Evolutionary conservation across 1,140 invertebrate species (phyloP), one percentile per base, ranked within the genome.

Genomic region (Ericerus pela): DNA sequence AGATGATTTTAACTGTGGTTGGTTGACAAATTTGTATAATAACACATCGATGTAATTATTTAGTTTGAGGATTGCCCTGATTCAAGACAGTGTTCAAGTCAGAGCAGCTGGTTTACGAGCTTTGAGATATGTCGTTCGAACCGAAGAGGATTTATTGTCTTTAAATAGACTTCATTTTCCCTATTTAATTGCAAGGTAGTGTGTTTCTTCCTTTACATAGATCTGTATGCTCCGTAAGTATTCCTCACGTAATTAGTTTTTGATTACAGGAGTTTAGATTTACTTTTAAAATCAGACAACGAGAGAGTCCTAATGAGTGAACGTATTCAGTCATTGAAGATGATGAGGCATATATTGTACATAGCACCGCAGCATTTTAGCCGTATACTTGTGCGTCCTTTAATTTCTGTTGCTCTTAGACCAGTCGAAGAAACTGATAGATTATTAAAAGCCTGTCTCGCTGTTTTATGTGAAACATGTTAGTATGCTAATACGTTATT

Each of bases 31-130:
- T 33, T 0, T 11, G 31, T 2, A 28, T 51, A 22, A 16, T 6
- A 22, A 14, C 14, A 41, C 26, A 37, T 16, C 31, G 16, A n/a
- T 11, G 38, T 53, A 6, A 57, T 53, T 62, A 77, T 79, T 57
- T 68, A 95, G 92, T 69, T 75, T 96, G 62, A 79, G 88, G 56
- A 73, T 88, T 27, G 79, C 82, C 52, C 72, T 95, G 56, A 75
- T 93, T 20, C 81, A 92, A 67, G 85, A 91, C 60, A 81, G 85
- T 24, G 85, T 85, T 61, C 86, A 92, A 68, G 82, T 97, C 33
- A 78, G 91, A 65, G 85, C 91, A 54, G 88, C 85, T 31, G 82
- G 85, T 16, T 72, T 96, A 37, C 76, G 91, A 63, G 83, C 84
- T 11, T 75, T 96, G 26, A 76, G 91, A 56, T 89, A 95, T 69